Percentiles rank a stretch among this genome's conserved stretches.
phyloP scores from a whole-genome alignment of 2,113 vertebrate genomes.

The Canis aureus region DNA sequence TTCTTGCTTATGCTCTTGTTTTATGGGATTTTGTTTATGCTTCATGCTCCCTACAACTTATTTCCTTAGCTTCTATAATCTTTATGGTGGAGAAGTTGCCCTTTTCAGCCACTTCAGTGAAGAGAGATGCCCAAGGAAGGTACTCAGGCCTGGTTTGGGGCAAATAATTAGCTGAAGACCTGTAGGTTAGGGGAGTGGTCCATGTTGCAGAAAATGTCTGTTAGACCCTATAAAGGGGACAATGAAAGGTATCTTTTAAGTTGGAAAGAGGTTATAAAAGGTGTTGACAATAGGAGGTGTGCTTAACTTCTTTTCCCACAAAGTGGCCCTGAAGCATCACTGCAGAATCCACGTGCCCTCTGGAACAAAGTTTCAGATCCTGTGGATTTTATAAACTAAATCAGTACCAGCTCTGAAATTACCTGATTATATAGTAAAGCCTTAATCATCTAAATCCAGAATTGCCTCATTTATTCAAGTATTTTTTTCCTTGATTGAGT shows the following conservation, averaged over 20 bases:
- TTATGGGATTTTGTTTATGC: neutral
- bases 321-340: neutral
- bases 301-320: neutral
- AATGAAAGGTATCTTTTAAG: neutral
- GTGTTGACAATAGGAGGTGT: neutral
- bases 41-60: neutral
- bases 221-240: neutral
- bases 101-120: neutral
- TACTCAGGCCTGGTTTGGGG: neutral
- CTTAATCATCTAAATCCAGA: slow-evolving; percentile 47
- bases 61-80: neutral
- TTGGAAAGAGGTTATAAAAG: neutral
- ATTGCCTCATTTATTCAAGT: slow-evolving; percentile 43
- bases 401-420: slow-evolving; percentile 50
- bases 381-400: neutral
- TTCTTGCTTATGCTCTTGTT: neutral
- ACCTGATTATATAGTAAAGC: slow-evolving; percentile 38
- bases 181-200: neutral
- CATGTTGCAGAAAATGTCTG: neutral
- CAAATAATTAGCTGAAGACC: neutral
- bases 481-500: neutral
- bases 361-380: slow-evolving; percentile 46
- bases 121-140: neutral
- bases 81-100: neutral
- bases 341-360: neutral